Evolutionary conservation across 2,113 vertebrate species (phyloP).

Genomic region (Mirza zaza): DNA sequence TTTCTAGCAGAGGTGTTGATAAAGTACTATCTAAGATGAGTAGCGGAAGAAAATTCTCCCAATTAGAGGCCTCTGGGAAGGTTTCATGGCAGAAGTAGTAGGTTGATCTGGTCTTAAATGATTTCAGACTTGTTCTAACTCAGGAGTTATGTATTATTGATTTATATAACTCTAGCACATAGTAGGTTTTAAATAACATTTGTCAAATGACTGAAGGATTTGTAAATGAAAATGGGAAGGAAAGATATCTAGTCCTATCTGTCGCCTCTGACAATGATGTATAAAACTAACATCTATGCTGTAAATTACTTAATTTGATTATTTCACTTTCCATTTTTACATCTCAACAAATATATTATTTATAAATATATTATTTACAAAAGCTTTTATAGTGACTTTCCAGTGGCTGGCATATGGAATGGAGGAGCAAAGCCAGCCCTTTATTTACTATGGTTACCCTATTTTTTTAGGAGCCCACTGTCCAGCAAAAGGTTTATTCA

Average conservation of each 20-base stretch:
- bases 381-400: slow-evolving; percentile 13
- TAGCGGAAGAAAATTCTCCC: not conserved
- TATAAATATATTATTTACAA: slow-evolving; percentile 28
- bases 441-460: not conserved
- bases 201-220: slow-evolving; percentile 35
- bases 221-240: not conserved
- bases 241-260: not conserved
- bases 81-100: not conserved
- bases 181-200: not conserved
- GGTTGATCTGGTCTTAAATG: slow-evolving; percentile 25
- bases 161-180: not conserved
- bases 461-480: not conserved
- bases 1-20: not conserved
- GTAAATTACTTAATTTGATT: slow-evolving; percentile 27
- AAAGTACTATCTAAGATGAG: not conserved
- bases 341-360: not conserved
- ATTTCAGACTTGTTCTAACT: not conserved
- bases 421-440: not conserved
- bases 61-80: not conserved
- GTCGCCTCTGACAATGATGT: not conserved
- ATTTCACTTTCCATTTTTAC: slow-evolving; percentile 2
- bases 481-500: slow-evolving; percentile 2
- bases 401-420: not conserved
- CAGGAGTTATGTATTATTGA: not conserved
- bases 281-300: not conserved